phyloP scores from a whole-genome alignment of 1,140 invertebrate genomes.

The Melanaphis sacchari region DNA sequence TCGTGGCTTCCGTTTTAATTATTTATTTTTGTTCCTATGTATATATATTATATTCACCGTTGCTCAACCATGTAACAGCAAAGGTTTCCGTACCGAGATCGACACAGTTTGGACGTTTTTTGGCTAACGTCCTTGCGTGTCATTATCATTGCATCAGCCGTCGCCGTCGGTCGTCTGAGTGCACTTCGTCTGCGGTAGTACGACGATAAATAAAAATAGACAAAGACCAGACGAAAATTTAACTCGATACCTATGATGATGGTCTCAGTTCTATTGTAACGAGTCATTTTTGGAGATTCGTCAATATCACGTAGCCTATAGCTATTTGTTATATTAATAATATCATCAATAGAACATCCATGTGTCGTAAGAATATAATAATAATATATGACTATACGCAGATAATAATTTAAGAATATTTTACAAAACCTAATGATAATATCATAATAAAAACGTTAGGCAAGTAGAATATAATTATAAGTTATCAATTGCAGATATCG shows the following conservation, averaged over 20 bases:
- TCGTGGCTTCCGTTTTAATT: not conserved
- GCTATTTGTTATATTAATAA: not conserved
- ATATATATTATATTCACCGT: not conserved
- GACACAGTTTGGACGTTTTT: not conserved
- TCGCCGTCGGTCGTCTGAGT: not conserved
- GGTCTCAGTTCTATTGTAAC: not conserved
- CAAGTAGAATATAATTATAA: too few species aligned
- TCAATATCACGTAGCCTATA: not conserved
- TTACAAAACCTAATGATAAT: too few species aligned
- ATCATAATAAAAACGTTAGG: too few species aligned
- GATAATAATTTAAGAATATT: too few species aligned
- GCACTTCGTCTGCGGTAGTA: not conserved
- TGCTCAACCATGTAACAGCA: not conserved
- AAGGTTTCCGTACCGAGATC: not conserved
- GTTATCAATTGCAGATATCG: too few species aligned
- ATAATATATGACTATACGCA: not conserved
- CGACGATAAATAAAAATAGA: not conserved
- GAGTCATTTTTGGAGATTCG: slow-evolving; percentile 6
- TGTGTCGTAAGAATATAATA: not conserved
- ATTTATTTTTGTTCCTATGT: not conserved
- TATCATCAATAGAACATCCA: not conserved
- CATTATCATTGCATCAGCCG: not conserved
- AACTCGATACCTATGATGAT: not conserved
- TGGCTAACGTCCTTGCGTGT: not conserved
- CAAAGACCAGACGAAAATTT: not conserved